These are phyloP conservation scores for Ctenochaetus hawaiiensis DNA, from an alignment of 2,797 vertebrate species.

Conservation along the genomic window DNA sequence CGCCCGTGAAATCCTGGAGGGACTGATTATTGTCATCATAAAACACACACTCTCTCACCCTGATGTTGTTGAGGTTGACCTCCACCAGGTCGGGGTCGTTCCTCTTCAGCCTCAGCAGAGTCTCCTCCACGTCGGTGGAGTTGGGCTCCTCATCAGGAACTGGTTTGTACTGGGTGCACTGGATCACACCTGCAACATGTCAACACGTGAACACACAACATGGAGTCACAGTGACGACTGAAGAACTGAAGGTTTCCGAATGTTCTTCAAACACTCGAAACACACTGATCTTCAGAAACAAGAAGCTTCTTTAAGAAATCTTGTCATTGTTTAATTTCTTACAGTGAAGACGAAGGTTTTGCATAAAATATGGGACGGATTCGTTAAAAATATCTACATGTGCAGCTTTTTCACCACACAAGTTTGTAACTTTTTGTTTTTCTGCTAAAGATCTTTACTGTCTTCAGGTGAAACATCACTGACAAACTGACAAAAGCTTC, in stretches of 20 bases:
- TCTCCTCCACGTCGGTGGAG: conserved; percentile 94
- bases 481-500: background rate
- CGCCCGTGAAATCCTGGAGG: no score
- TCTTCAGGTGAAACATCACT: background rate
- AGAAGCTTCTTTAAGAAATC: background rate
- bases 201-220: conserved; percentile 16
- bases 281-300: background rate
- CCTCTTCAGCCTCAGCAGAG: conserved; percentile 89
- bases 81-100: conserved; percentile 95
- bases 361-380: background rate
- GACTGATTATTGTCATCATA: no score
- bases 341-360: background rate
- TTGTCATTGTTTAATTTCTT: background rate
- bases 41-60: conserved; percentile 78
- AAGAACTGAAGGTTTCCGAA: no score
- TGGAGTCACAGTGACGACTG: no score
- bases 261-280: background rate
- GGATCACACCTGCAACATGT: conserved; percentile 83
- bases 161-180: conserved; percentile 96
- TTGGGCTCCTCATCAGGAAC: conserved; percentile 97
- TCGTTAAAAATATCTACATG: background rate
- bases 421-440: background rate
- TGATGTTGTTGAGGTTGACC: conserved; percentile 99
- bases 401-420: background rate
- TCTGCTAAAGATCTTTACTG: background rate